Conservation (phyloP, 2,797 vertebrate species). For the Notolabrus celidotus region DNA sequence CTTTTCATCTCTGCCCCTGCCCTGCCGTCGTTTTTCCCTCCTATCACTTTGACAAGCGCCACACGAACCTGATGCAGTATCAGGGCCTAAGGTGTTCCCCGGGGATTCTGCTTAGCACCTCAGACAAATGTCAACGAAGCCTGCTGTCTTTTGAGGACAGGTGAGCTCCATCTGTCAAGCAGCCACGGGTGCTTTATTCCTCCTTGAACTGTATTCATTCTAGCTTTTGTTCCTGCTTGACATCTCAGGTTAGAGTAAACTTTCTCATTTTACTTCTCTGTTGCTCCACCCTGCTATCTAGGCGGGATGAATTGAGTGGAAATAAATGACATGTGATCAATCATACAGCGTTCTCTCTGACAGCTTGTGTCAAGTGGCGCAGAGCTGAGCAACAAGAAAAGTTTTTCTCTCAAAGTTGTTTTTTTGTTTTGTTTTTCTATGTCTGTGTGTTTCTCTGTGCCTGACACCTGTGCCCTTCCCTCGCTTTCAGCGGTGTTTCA, state of each 20-base stretch:
- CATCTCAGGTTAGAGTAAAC: constrained; percentile 47
- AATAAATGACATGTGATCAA: constrained; percentile 66
- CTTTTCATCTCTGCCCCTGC: constrained; percentile 34
- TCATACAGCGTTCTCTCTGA: constrained; percentile 49
- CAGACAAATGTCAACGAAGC: constrained; percentile 70
- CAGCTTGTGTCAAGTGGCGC: constrained; percentile 51
- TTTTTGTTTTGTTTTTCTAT: constrained; percentile 9
- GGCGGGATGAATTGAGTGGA: constrained; percentile 34
- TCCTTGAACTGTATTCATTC: constrained; percentile 44
- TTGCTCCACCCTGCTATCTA: constrained; percentile 47
- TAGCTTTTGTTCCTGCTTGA: constrained; percentile 44
- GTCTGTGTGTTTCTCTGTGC: constrained; percentile 27
- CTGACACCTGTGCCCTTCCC: constrained; percentile 43
- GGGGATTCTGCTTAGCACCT: constrained; percentile 54
- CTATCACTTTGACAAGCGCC: constrained; percentile 54
- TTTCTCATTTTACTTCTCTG: constrained; percentile 43
- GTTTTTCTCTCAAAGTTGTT: constrained; percentile 19
- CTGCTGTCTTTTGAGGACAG: constrained; percentile 65
- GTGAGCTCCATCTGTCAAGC: constrained; percentile 61
- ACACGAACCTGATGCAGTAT: constrained; percentile 62
- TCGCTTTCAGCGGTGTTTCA: constrained; percentile 45
- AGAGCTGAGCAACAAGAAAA: constrained; percentile 23
- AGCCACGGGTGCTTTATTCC: constrained; percentile 23
- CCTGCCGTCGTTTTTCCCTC: constrained; percentile 3
- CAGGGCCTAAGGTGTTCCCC: constrained; percentile 57